phyloP scores from a whole-genome alignment of 1,140 invertebrate genomes.

The Drosophila sp. region DNA sequence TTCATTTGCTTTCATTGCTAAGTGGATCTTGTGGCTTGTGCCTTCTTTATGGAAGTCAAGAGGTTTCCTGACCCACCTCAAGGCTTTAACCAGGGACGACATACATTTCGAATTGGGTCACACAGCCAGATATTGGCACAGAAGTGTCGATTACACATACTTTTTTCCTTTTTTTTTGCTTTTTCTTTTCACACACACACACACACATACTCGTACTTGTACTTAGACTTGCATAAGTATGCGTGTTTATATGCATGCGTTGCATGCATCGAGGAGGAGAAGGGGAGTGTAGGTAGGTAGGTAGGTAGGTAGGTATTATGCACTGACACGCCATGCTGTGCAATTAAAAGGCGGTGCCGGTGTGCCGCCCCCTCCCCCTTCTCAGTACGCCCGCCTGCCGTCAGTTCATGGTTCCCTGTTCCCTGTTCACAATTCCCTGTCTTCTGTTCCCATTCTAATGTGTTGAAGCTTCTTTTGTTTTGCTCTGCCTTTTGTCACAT shows the following conservation, averaged over 20 bases:
- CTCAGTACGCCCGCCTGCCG: no score
- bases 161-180: conserved; percentile 26
- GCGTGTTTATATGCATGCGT: neutral
- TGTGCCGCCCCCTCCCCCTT: conserved; percentile 21
- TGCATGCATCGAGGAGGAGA: neutral
- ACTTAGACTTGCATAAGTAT: conserved; percentile 7
- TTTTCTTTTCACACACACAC: conserved; percentile 37
- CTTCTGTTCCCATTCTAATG: conserved; percentile 4
- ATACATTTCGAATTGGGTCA: conserved; percentile 78
- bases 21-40: neutral
- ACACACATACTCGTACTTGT: conserved; percentile 15
- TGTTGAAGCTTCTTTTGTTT: conserved; percentile 43
- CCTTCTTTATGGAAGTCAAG: conserved; percentile 15
- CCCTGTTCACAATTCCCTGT: no score
- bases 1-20: neutral
- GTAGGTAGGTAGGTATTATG: conserved; percentile 22
- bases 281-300: neutral
- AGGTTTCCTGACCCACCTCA: conserved; percentile 74
- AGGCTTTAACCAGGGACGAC: conserved; percentile 52
- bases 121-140: conserved; percentile 65
- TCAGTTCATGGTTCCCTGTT: no score
- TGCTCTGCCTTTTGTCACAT: conserved; percentile 29
- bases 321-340: conserved; percentile 41
- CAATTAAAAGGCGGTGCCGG: conserved; percentile 45
- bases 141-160: conserved; percentile 76